Conservation (phyloP, 2,888 invertebrate genomes). For the Drosophila anomalata region DNA sequence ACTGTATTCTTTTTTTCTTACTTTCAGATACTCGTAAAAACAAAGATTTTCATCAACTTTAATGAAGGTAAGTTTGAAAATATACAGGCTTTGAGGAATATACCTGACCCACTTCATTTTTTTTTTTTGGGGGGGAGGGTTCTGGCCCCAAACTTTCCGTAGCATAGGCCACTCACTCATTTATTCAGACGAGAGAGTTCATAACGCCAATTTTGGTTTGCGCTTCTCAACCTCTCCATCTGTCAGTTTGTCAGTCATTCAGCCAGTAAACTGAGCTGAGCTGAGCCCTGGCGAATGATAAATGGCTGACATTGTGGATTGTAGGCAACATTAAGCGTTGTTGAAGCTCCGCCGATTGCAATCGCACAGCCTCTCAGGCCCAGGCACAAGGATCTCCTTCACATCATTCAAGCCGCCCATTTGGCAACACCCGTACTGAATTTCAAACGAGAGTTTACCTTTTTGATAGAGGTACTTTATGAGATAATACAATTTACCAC, state of each 20-base stretch:
- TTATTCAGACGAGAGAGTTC: conserved; percentile 21
- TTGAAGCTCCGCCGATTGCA: conserved; percentile 75
- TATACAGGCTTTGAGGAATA: not conserved
- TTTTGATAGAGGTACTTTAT: not conserved
- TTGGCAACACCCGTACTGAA: too few relatives aligned
- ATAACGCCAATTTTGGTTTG: conserved; percentile 39
- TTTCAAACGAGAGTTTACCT: not conserved
- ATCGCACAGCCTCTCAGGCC: conserved; percentile 49
- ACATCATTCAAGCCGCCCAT: not conserved
- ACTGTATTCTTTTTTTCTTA: too few relatives aligned
- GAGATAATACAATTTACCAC: too few relatives aligned
- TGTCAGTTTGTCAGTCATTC: conserved; percentile 24
- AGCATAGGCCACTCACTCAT: conserved; percentile 18
- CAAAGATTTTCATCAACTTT: not conserved
- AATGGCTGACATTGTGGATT: conserved; percentile 76
- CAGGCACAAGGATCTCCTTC: not conserved
- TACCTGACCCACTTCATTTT: conserved; percentile 3
- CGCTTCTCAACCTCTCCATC: conserved; percentile 6
- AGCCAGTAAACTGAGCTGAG: conserved; percentile 27
- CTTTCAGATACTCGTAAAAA: too few relatives aligned
- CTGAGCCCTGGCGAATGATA: conserved; percentile 64
- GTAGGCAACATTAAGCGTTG: conserved; percentile 74
- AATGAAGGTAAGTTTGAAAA: conserved; percentile 1
- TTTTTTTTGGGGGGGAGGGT: not conserved
- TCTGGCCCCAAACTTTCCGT: not conserved